Conservation (phyloP, 2,797 vertebrate genomes). For the Euthynnus affinis region DNA sequence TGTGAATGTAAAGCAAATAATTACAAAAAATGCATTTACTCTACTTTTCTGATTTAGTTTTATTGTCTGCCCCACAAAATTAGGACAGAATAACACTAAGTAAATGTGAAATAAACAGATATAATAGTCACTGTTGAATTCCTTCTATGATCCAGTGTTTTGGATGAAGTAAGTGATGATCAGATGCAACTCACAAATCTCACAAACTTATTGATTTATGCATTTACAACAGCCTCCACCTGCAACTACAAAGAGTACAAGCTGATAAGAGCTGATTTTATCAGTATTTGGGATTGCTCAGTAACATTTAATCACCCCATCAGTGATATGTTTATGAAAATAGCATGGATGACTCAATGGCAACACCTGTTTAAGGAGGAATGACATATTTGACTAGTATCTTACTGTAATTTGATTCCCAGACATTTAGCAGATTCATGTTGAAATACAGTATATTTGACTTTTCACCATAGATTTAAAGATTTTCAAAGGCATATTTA, state of each 20-base stretch:
- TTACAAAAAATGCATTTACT: too few species aligned
- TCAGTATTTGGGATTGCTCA: slow-evolving; percentile 38
- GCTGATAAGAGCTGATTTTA: slow-evolving; percentile 41
- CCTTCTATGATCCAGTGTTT: background rate
- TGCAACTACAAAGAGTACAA: background rate
- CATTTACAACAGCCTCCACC: background rate
- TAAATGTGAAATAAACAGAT: background rate
- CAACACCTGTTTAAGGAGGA: background rate
- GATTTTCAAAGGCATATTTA: background rate
- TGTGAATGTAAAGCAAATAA: background rate
- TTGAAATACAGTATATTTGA: background rate
- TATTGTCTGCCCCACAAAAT: too few species aligned
- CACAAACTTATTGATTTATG: too few species aligned
- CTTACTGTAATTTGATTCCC: background rate
- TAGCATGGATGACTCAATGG: background rate
- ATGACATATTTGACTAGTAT: background rate
- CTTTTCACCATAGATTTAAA: background rate
- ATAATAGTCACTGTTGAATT: background rate
- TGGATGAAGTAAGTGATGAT: too few species aligned
- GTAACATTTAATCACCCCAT: slow-evolving; percentile 13
- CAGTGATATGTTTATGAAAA: background rate
- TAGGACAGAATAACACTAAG: too few species aligned
- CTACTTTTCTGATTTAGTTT: too few species aligned
- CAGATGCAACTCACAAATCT: too few species aligned
- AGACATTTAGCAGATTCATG: background rate